Evolutionary conservation across 1,140 invertebrate species (phyloP).

Genomic region (Halictus rubicundus): DNA sequence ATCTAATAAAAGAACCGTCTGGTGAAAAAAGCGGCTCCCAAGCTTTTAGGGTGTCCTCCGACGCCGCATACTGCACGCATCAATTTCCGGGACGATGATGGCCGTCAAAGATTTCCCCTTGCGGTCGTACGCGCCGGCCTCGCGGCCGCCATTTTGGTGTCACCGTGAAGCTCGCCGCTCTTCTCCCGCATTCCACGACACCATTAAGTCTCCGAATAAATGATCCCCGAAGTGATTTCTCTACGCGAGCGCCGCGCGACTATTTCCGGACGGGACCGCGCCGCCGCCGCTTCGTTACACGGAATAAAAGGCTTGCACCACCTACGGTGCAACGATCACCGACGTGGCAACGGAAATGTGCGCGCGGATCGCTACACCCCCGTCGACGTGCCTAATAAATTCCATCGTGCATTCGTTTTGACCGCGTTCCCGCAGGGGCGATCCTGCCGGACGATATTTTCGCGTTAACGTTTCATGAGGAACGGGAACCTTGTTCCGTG

Average conservation of each 20-base stretch:
- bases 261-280: constrained; percentile 57
- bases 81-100: constrained; percentile 59
- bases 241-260: constrained; percentile 38
- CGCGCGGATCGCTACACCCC: constrained; percentile 28
- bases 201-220: constrained; percentile 68
- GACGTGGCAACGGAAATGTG: constrained; percentile 53
- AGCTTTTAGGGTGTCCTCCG: constrained; percentile 34
- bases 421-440: background rate
- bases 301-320: constrained; percentile 53
- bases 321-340: constrained; percentile 31
- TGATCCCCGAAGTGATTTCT: constrained; percentile 56
- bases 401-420: background rate
- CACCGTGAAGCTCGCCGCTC: constrained; percentile 51
- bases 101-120: constrained; percentile 23
- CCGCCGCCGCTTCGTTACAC: constrained; percentile 42
- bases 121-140: background rate
- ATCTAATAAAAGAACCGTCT: constrained; percentile 39
- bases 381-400: background rate
- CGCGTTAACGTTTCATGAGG: background rate
- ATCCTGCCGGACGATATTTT: background rate
- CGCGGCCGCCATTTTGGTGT: constrained; percentile 56
- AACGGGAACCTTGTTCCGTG: background rate
- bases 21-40: constrained; percentile 18
- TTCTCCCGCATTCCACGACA: constrained; percentile 44
- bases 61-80: constrained; percentile 41